phyloP scores from a whole-genome alignment of 2,888 invertebrate species.

The Acronicta leporina region DNA sequence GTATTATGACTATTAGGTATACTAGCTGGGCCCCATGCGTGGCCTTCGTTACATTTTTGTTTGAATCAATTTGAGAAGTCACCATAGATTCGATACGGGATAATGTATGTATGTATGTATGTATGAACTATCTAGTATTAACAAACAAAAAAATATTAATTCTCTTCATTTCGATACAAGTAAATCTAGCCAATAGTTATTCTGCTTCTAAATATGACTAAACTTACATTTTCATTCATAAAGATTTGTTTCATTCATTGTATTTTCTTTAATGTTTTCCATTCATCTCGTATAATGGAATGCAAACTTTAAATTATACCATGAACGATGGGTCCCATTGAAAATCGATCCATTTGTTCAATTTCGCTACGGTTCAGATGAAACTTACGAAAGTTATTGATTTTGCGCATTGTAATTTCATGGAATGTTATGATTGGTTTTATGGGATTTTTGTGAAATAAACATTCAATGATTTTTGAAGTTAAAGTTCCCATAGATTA shows the following conservation, averaged over 20 bases:
- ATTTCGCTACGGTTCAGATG: slow-evolving; percentile 43
- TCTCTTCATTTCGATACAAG: too few species aligned
- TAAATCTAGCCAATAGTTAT: too few species aligned
- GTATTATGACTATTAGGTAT: too few species aligned
- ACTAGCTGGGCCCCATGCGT: too few species aligned
- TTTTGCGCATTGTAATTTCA: slow-evolving; percentile 52
- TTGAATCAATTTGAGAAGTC: too few species aligned
- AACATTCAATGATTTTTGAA: slow-evolving; percentile 22
- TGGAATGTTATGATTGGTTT: too few species aligned
- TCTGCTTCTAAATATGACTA: too few species aligned
- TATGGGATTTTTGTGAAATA: slow-evolving; percentile 3
- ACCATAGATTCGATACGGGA: too few species aligned
- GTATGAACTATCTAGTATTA: too few species aligned
- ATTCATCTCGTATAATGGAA: slow-evolving; percentile 34
- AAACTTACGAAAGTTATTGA: slow-evolving; percentile 50
- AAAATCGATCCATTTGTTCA: slow-evolving; percentile 51
- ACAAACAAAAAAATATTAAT: too few species aligned
- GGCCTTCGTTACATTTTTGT: too few species aligned
- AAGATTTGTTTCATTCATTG: slow-evolving; percentile 32
- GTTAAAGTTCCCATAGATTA: slow-evolving; percentile 30
- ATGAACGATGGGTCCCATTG: slow-evolving; percentile 51
- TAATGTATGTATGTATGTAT: too few species aligned
- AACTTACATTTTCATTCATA: slow-evolving; percentile 33
- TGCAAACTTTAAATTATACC: slow-evolving; percentile 46
- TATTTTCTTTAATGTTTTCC: slow-evolving; percentile 14